Evolutionary conservation across 2,113 vertebrate species (phyloP), one percentile per base, ranked within the genome.

Genomic region (Rousettus leschenaultii): DNA sequence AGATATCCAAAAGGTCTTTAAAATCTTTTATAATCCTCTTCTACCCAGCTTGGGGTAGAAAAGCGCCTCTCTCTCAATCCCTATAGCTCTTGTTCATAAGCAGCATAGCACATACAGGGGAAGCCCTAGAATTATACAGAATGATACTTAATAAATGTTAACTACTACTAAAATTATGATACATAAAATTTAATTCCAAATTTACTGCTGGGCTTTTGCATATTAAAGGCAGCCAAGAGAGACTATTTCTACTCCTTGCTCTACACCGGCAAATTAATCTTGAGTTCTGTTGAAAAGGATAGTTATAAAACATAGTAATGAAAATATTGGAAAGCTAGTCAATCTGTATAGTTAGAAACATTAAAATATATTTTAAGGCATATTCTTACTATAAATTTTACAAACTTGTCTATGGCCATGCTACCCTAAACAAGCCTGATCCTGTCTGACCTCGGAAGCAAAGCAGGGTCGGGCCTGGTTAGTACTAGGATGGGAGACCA

Each of bases 21-120:
- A 91, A 79, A 88, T 84, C 43, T 65, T 59, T 86, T 61, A 97
- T 45, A 59, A 84, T 53, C 10, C 84, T 87, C 38, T 88, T 83
- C 51, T 87, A 66, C n/a, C 45, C 16, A 94, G 77, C 12, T 48
- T 86, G 30, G 82, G 14, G 18, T 63, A 87, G 45, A 82, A 85
- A 71, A 68, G 45, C 18, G 43, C 12, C 16, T 84, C 61, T 88
- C 73, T 68, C 83, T 66, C 71, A 88, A 33, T 45, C 28, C n/a
- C 57, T 84, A 84, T 8, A 66, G 24, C 38, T 84, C 51, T 68
- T 89, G 48, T 19, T 91, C 57, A 74, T 59, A 85, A 93, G 35
- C 79, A 94, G 45, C 11, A 84, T 2, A 91, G 35, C 35, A 45
- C 45, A 63, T 70, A 78, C 15, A 78, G 5, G 3, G 63, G 73